Evolutionary conservation across 2,797 vertebrate species (phyloP), one percentile per base, ranked within the genome.

Genomic region (Phyllotis vaccarum): DNA sequence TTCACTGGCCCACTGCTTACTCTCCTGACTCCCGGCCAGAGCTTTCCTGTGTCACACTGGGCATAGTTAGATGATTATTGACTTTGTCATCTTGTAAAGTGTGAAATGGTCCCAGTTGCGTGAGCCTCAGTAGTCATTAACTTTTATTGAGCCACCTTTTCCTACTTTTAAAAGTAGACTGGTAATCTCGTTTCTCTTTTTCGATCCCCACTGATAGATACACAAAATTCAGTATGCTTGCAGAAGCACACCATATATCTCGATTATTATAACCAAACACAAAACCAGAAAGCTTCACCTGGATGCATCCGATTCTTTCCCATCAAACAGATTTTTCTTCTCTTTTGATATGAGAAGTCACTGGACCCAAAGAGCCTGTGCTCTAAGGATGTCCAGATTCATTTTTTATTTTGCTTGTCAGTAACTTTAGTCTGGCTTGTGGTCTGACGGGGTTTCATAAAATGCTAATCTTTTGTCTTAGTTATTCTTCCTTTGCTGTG

Each of bases 271-370:
- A 92, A 17, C 12, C 43, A 81, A 82, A 54, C 49, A 88, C 27
- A 92, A 94, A 90, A 40, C 6, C 54, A 80, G 46, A 74, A 75
- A 91, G 22, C 22, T 89, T 74, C 17, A 43, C 13, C 72, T 66
- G 68, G 31, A 96, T 92, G 10, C 5, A 64, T 22, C 9, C 19
- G 21, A 1, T 6, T 95, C 27, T 24, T 90, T 94, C 16, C 29
- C 40, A 80, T 93, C 2, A 21, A 94, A 82, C 1, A 24, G 2
- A n/a, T 56, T 88, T 94, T 22, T 24, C 62, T 91, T 95, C 46
- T 83, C 54, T 83, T 78, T 27, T 80, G 80, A 75, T 21, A 29
- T 17, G 68, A 89, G 90, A 94, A 72, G 40, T 90, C 86, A 80
- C 11, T 85, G 34, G 31, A 22, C 24, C 0, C 43, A 54, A 89